phyloP scores from a whole-genome alignment of 2,113 vertebrate species.

The Circaetus cinerascens region DNA sequence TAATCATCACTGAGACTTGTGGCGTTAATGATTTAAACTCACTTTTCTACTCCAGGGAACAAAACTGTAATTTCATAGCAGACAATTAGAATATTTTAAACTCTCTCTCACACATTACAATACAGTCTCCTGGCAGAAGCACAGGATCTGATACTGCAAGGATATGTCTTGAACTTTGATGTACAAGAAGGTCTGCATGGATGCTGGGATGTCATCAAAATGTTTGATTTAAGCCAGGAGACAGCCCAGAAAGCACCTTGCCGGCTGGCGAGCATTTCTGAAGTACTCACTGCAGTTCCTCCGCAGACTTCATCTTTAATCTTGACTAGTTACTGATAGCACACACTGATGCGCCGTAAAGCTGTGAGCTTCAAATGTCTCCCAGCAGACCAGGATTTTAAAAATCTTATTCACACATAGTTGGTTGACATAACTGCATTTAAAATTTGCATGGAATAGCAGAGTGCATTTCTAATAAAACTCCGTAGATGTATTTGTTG shows the following conservation, averaged over 20 bases:
- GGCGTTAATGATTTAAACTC: conserved; percentile 73
- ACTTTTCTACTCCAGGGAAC: conserved; percentile 61
- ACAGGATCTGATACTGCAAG: not conserved
- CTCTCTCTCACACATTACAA: not conserved
- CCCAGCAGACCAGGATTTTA: not conserved
- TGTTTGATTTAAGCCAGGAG: not conserved
- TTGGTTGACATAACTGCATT: not conserved
- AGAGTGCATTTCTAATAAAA: not conserved
- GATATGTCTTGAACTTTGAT: fast-evolving
- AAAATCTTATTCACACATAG: not conserved
- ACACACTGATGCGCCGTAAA: not conserved
- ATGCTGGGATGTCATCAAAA: not conserved
- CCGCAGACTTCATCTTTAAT: not conserved
- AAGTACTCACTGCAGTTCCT: not conserved
- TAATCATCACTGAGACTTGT: conserved; percentile 70
- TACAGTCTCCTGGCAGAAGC: not conserved
- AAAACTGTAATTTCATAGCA: conserved; percentile 41
- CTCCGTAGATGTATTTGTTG: not conserved
- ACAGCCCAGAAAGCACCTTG: not conserved
- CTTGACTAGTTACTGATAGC: not conserved
- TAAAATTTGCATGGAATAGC: not conserved
- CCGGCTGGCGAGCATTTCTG: not conserved
- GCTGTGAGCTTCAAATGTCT: not conserved
- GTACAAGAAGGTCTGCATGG: not conserved
- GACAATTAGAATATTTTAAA: conserved; percentile 62